Percentiles rank a stretch among this genome's conserved stretches.
Evolutionary conservation across 2,888 invertebrate species (phyloP).

Genomic region (Mesoligia furuncula): DNA sequence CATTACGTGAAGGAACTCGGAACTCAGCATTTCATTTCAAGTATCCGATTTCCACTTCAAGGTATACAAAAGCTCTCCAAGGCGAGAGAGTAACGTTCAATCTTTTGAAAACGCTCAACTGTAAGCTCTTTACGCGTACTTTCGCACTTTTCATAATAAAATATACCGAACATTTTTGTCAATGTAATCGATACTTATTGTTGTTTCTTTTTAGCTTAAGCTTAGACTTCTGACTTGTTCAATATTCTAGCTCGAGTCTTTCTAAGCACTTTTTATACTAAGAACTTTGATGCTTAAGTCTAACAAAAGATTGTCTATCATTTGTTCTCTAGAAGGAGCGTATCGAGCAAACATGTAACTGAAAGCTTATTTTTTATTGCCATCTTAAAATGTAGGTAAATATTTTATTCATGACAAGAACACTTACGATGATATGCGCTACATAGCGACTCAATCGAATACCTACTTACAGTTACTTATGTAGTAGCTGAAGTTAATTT

Average conservation of each 20-base stretch:
- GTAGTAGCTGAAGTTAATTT: not conserved
- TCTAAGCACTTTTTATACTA: not conserved
- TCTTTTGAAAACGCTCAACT: constrained; percentile 59
- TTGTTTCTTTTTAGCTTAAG: not conserved
- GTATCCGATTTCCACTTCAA: constrained; percentile 67
- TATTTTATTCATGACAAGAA: constrained; percentile 41
- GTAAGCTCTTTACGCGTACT: constrained; percentile 48
- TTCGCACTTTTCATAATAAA: constrained; percentile 46
- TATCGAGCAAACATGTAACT: constrained; percentile 14
- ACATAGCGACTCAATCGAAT: constrained; percentile 13
- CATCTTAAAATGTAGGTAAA: constrained; percentile 17
- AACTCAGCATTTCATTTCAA: constrained; percentile 60
- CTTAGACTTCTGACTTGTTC: not conserved
- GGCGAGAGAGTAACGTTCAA: constrained; percentile 54
- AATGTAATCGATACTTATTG: not conserved
- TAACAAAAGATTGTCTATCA: constrained; percentile 4
- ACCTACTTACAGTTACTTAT: constrained; percentile 14
- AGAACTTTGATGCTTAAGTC: not conserved
- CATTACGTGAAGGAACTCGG: constrained; percentile 55
- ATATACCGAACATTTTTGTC: constrained; percentile 21
- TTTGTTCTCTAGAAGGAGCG: constrained; percentile 1
- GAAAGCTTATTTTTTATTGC: constrained; percentile 20
- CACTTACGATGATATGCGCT: constrained; percentile 13
- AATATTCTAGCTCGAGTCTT: not conserved
- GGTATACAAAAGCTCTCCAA: constrained; percentile 56